phyloP scores from a whole-genome alignment of 2,113 vertebrate species.

The Astur gentilis region DNA sequence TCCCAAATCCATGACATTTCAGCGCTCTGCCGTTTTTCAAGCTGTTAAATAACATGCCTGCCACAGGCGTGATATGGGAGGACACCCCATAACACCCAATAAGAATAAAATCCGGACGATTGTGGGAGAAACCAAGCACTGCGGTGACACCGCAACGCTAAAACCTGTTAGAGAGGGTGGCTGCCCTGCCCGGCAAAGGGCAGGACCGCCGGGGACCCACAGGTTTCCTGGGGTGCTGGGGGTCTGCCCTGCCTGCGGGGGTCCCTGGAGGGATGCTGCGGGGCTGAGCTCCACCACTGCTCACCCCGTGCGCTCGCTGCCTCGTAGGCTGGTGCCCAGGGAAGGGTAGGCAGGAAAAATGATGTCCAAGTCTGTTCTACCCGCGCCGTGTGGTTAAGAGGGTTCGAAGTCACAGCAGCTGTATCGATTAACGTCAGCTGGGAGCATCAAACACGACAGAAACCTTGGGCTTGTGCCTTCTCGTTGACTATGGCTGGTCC shows the following conservation, averaged over 20 bases:
- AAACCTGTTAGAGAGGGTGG: not conserved
- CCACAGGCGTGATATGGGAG: no score
- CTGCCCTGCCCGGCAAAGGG: not conserved
- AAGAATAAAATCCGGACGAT: not conserved
- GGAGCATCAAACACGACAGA: not conserved
- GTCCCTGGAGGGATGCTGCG: not conserved
- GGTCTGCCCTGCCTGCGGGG: not conserved
- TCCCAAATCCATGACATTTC: not conserved
- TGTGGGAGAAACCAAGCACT: not conserved
- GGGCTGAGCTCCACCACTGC: not conserved
- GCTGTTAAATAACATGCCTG: not conserved
- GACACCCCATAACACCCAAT: accelerated
- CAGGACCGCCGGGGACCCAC: not conserved
- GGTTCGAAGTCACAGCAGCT: not conserved
- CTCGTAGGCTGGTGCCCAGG: not conserved
- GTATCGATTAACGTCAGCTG: accelerated
- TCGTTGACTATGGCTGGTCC: accelerated
- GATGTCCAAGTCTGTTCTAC: accelerated
- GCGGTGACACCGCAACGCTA: not conserved
- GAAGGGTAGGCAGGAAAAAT: not conserved
- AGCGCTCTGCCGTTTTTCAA: not conserved
- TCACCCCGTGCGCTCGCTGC: not conserved
- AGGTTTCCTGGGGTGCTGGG: not conserved
- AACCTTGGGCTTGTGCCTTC: not conserved
- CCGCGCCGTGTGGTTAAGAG: accelerated